Percentiles rank a stretch among this genome's conserved stretches.
Evolutionary conservation across 2,888 invertebrate genomes (phyloP).

Genomic region (Aricia artaxerxes): DNA sequence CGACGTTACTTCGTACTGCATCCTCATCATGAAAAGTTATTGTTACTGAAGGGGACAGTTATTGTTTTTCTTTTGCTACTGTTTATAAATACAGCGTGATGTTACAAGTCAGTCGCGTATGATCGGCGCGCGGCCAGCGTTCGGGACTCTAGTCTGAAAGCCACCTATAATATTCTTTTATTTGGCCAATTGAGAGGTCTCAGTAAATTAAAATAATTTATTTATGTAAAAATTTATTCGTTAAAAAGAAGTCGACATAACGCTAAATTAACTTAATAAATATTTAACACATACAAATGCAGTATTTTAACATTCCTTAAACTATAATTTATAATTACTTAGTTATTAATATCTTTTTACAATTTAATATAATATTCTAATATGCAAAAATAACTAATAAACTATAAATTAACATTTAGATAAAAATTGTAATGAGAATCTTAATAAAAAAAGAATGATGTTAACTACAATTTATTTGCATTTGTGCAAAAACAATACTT

Average conservation of each 20-base stretch:
- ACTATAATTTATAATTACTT: not conserved
- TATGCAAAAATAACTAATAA: not conserved
- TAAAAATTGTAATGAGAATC: slow-evolving; percentile 8
- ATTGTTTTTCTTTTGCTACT: too few relatives aligned
- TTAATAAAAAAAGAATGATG: not conserved
- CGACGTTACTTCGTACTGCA: too few relatives aligned
- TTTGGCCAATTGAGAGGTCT: not conserved
- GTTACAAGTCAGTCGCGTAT: too few relatives aligned
- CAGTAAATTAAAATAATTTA: not conserved
- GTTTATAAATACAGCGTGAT: too few relatives aligned
- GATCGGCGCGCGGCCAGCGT: too few relatives aligned
- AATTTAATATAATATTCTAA: not conserved
- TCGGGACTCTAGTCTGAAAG: too few relatives aligned
- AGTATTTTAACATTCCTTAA: not conserved
- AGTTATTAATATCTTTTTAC: not conserved
- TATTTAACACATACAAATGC: not conserved
- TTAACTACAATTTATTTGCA: not conserved
- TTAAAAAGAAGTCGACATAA: not conserved
- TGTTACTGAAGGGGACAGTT: too few relatives aligned
- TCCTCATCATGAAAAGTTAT: too few relatives aligned
- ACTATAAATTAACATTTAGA: not conserved
- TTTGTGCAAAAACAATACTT: not conserved
- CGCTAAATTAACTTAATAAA: not conserved
- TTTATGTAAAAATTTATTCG: not conserved
- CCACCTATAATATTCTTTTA: too few relatives aligned